A percentile compares a stretch with the other conserved stretches of the same genome.
These are phyloP conservation scores for Mastomys natalensis DNA, from an alignment of 2,113 vertebrate genomes.

Conservation along the genomic window DNA sequence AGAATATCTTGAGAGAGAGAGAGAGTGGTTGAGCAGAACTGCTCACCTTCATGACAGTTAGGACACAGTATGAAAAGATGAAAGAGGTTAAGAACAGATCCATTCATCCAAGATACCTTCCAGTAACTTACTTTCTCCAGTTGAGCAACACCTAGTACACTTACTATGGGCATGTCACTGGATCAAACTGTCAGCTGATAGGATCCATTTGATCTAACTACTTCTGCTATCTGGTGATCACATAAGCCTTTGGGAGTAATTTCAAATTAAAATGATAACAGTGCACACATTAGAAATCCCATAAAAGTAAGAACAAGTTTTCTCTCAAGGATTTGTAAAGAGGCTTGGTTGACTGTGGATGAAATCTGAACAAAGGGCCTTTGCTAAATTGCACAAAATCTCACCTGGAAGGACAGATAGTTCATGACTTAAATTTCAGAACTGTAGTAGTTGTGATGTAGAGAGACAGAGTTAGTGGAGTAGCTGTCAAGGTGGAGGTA, in stretches of 20 bases:
- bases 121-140: neutral
- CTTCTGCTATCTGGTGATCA: too few relatives aligned
- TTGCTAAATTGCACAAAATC: neutral
- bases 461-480: accelerated
- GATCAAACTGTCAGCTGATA: neutral
- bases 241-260: too few relatives aligned
- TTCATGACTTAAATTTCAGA: neutral
- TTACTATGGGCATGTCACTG: neutral
- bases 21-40: neutral
- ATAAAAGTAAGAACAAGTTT: neutral
- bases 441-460: neutral
- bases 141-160: too few relatives aligned
- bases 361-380: neutral
- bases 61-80: neutral
- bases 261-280: neutral
- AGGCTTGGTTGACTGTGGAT: accelerated
- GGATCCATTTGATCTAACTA: neutral
- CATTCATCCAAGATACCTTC: neutral
- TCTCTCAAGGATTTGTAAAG: neutral
- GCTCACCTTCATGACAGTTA: neutral
- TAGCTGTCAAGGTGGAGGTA: neutral
- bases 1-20: neutral
- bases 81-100: neutral
- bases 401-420: neutral
- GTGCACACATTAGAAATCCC: neutral